These are phyloP conservation scores for Noctua janthina DNA, from an alignment of 2,888 invertebrate genomes.

Conservation along the genomic window DNA sequence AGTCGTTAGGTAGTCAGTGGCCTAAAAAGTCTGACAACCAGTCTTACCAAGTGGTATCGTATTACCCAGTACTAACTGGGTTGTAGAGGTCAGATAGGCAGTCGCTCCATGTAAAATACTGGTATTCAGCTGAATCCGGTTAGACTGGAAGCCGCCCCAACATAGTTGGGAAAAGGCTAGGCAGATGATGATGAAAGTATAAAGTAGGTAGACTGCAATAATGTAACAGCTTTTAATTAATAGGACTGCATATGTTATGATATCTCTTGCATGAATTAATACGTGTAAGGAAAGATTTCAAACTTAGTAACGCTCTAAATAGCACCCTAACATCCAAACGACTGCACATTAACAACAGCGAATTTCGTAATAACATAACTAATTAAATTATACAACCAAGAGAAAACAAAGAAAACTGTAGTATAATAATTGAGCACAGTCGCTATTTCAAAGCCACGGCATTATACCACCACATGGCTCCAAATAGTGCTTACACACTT, in stretches of 20 bases:
- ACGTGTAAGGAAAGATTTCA: not conserved
- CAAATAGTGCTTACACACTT: conserved; percentile 55
- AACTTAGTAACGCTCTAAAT: conserved; percentile 13
- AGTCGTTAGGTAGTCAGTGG: no score
- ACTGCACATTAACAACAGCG: conserved; percentile 12
- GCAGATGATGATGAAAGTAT: no score
- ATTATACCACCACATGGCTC: conserved; percentile 44
- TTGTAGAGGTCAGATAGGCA: no score
- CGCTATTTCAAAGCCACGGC: conserved; percentile 34
- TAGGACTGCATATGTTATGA: no score
- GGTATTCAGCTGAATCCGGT: no score
- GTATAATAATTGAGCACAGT: conserved; percentile 27
- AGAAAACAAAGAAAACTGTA: conserved; percentile 24
- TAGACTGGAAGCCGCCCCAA: no score
- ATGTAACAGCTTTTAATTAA: not conserved
- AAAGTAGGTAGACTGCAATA: not conserved
- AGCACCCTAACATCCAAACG: not conserved
- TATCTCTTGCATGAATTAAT: conserved; percentile 10
- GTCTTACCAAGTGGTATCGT: no score
- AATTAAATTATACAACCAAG: conserved; percentile 31
- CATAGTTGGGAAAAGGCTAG: no score
- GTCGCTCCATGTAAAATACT: no score
- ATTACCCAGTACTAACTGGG: no score
- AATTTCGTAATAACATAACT: conserved; percentile 22
- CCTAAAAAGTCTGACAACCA: no score